Evolutionary conservation across 2,888 invertebrate species (phyloP), one percentile per base, ranked within the genome.

Genomic region (Mellilla xanthometata): DNA sequence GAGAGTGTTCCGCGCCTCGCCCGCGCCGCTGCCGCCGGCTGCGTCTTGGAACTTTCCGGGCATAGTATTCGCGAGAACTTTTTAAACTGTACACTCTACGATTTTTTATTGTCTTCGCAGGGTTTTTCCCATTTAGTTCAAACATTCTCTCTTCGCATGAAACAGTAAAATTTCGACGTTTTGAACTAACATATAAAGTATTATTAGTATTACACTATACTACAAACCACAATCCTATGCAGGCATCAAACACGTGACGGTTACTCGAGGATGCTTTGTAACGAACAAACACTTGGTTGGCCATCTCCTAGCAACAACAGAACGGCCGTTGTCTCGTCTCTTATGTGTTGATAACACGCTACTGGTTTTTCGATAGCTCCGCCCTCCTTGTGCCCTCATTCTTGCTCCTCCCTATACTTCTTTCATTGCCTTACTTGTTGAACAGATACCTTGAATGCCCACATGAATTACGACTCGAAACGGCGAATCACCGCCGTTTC

Each of bases 381-480:
- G 83, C 87, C 81, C 78, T 80, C 70, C 67, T 63, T 65, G 60
- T 72, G 71, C 73, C 73, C 80, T 80, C 75, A 76, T 75, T 66
- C 57, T 68, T 69, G 83, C 89, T 85, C 89, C 87, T 85, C 88
- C 88, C 83, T 86, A 73, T 69, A 68, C 62, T 76, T 82, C 76
- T 78, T 80, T 72, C 60, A 69, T 58, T 73, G n/a, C n/a, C n/a
- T n/a, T n/a, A 80, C 80, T 79, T 81, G 81, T 80, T 86, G 77
- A 85, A 80, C 77, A 69, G 70, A 63, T n/a, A n/a, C n/a, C n/a
- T n/a, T n/a, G n/a, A n/a, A n/a, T 72, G 60, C 71, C 72, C 66
- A 70, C 66, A 70, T 76, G 73, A 81, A 78, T 78, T 72, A 71
- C 72, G 68, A 63, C 66, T 72, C 65, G 42, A 65, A n/a, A n/a